These are phyloP conservation scores for Nomada flava DNA, from an alignment of 2,888 invertebrate genomes.

Conservation along the genomic window DNA sequence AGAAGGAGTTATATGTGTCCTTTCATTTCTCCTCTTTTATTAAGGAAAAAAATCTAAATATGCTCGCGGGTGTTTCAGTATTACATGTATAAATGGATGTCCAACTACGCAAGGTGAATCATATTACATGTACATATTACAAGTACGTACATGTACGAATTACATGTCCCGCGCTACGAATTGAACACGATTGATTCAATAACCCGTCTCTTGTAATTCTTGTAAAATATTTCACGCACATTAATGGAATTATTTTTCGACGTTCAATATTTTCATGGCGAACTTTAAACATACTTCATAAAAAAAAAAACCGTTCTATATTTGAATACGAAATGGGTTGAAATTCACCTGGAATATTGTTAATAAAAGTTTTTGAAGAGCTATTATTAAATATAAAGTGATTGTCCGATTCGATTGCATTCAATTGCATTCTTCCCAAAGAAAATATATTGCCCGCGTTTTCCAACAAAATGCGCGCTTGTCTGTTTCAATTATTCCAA, in stretches of 20 bases:
- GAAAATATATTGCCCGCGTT: too few relatives aligned
- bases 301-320: not conserved
- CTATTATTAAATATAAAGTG: not conserved
- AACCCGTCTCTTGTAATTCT: not conserved
- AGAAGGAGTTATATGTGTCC: not conserved
- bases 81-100: not conserved
- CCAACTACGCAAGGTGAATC: too few relatives aligned
- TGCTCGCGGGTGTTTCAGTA: not conserved
- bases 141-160: too few relatives aligned
- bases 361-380: not conserved
- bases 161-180: not conserved
- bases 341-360: not conserved
- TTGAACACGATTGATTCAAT: slow-evolving; percentile 3
- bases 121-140: not conserved
- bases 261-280: slow-evolving; percentile 19
- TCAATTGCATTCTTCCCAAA: not conserved
- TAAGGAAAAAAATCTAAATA: not conserved
- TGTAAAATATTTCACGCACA: not conserved
- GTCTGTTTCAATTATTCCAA: not conserved
- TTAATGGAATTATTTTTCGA: slow-evolving; percentile 24
- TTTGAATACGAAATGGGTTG: not conserved
- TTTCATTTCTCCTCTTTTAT: not conserved
- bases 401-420: not conserved
- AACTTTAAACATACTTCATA: not conserved
- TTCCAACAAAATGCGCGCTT: not conserved